Percentiles rank a stretch among this genome's conserved stretches.
Evolutionary conservation across 2,113 vertebrate species (phyloP).

Genomic region (Cyphomyrus plagiostoma): DNA sequence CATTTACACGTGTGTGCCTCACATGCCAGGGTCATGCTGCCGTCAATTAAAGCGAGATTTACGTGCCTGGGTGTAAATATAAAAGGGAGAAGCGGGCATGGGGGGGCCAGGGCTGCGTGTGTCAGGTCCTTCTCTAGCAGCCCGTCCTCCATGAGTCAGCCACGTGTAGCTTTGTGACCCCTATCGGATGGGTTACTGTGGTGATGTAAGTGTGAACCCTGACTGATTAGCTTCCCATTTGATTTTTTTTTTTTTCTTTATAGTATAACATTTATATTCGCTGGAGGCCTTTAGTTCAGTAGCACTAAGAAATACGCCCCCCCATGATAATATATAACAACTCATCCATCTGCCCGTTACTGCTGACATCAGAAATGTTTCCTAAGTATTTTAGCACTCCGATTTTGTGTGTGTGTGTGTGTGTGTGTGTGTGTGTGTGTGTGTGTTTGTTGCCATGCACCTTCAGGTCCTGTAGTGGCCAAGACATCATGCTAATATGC

Average conservation of each 20-base stretch:
- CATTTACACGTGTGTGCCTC: neutral
- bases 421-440: neutral
- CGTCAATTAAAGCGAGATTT: neutral
- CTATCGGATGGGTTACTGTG: neutral
- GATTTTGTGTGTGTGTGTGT: neutral
- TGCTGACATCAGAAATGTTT: neutral
- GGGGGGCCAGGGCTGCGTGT: fast-evolving
- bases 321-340: neutral
- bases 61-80: neutral
- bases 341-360: neutral
- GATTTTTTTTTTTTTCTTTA: neutral
- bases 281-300: neutral
- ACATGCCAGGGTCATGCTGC: neutral
- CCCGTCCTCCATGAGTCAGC: neutral
- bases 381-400: neutral
- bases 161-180: neutral
- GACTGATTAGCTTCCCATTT: neutral
- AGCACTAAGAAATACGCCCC: neutral
- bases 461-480: neutral
- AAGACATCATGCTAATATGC: neutral
- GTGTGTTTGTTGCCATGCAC: neutral
- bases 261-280: neutral
- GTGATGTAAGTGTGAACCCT: neutral
- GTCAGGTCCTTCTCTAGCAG: neutral
- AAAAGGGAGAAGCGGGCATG: neutral